Conservation (phyloP, 2,888 invertebrate genomes). For the Tridacna crocea region DNA sequence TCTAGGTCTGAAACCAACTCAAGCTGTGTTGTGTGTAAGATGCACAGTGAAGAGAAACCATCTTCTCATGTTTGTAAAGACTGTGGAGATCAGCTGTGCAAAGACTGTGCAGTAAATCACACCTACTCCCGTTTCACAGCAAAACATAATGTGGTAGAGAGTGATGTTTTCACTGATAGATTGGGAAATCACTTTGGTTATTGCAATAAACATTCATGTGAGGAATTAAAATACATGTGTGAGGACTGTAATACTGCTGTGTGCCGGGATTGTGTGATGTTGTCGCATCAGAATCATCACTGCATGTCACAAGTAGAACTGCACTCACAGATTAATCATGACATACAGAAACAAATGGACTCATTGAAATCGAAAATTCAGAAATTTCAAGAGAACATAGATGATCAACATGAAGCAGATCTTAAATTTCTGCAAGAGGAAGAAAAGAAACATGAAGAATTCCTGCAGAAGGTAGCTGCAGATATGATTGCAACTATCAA, state of each 20-base stretch:
- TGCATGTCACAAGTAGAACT: constrained; percentile 23
- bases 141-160: constrained; percentile 43
- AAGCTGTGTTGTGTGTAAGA: constrained; percentile 51
- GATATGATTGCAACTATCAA: constrained; percentile 33
- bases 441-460: constrained; percentile 34
- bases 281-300: constrained; percentile 29
- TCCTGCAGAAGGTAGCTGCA: constrained; percentile 27
- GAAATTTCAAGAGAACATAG: constrained; percentile 7
- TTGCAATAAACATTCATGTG: constrained; percentile 23
- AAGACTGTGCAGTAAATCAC: constrained; percentile 64
- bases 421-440: constrained; percentile 14
- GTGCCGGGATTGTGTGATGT: constrained; percentile 60
- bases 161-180: background rate
- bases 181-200: background rate
- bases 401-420: constrained; percentile 28
- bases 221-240: constrained; percentile 49
- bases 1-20: background rate
- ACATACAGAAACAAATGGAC: constrained; percentile 25
- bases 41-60: constrained; percentile 33
- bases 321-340: constrained; percentile 14
- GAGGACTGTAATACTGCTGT: constrained; percentile 48
- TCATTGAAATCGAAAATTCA: constrained; percentile 18
- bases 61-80: constrained; percentile 54
- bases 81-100: constrained; percentile 63
- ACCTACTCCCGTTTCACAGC: constrained; percentile 63